These are phyloP conservation scores for Ochropacha duplaris DNA, from an alignment of 2,888 invertebrate genomes.

Conservation along the genomic window DNA sequence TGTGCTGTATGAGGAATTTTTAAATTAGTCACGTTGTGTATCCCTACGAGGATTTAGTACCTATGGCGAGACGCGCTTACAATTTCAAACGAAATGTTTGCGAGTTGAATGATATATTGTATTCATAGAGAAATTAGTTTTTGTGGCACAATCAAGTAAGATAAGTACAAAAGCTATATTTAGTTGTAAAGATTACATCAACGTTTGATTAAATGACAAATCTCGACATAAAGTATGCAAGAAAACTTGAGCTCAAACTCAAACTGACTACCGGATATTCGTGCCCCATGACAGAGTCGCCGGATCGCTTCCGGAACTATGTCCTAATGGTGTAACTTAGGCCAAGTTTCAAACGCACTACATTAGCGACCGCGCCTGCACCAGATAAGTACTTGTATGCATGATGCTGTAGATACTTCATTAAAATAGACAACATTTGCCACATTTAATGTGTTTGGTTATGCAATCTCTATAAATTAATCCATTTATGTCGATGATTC, in stretches of 20 bases:
- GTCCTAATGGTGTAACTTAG: slow-evolving; percentile 47
- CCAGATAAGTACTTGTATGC: background rate
- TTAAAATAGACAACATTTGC: background rate
- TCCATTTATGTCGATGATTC: no score
- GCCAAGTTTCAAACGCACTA: slow-evolving; percentile 23
- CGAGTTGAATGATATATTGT: slow-evolving; percentile 14
- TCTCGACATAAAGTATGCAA: slow-evolving; percentile 11
- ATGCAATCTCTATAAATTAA: no score
- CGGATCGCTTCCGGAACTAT: slow-evolving; percentile 36
- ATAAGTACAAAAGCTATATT: background rate
- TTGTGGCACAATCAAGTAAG: background rate
- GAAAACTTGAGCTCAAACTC: background rate
- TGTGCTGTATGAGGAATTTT: slow-evolving; percentile 39
- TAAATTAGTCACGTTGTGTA: slow-evolving; percentile 30
- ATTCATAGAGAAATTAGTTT: no score
- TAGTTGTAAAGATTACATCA: no score
- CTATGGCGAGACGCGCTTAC: slow-evolving; percentile 8
- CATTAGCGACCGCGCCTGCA: slow-evolving; percentile 34
- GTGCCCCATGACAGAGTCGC: slow-evolving; percentile 13
- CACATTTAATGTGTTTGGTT: no score
- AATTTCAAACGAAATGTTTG: slow-evolving; percentile 31
- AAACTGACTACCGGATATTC: background rate
- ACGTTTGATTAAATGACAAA: background rate
- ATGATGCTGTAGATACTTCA: background rate
- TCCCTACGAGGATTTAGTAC: slow-evolving; percentile 15